These are phyloP conservation scores for Pantherophis alleghaniensis DNA, from an alignment of 2,797 vertebrate genomes.

Conservation along the genomic window DNA sequence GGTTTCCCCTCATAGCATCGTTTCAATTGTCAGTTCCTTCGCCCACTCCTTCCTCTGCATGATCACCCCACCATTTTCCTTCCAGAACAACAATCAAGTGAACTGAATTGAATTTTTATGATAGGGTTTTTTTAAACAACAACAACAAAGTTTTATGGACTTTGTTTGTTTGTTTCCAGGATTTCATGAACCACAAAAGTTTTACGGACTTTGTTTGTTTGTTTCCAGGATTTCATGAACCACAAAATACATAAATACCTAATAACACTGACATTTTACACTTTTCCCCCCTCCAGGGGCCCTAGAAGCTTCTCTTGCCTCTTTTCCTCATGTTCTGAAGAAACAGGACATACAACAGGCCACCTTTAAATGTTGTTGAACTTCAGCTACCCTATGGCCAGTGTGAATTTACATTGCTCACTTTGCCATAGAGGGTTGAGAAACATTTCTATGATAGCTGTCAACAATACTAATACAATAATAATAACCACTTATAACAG, in stretches of 20 bases:
- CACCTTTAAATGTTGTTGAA: not conserved
- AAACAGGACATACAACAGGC: not conserved
- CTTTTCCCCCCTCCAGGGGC: fast-evolving
- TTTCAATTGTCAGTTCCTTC: not conserved
- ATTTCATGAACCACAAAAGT: not conserved
- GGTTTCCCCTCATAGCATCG: not conserved
- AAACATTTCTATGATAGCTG: not conserved
- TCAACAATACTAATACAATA: not conserved
- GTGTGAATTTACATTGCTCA: not conserved
- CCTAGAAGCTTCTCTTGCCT: not conserved
- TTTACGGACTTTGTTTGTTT: not conserved
- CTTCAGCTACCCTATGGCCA: not conserved
- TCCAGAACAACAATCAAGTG: not conserved
- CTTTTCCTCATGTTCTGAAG: not conserved
- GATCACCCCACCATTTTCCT: not conserved
- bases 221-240: not conserved
- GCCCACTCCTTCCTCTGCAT: not conserved
- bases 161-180: not conserved
- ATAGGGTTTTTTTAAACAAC: not conserved
- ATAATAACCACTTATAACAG: not conserved
- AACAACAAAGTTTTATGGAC: not conserved
- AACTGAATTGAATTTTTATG: not conserved
- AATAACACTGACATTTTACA: not conserved
- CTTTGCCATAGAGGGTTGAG: not conserved
- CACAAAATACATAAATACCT: not conserved